Evolutionary conservation across 2,113 vertebrate genomes (phyloP), one percentile per base, ranked within the genome.

Genomic region (Euleptes europaea): DNA sequence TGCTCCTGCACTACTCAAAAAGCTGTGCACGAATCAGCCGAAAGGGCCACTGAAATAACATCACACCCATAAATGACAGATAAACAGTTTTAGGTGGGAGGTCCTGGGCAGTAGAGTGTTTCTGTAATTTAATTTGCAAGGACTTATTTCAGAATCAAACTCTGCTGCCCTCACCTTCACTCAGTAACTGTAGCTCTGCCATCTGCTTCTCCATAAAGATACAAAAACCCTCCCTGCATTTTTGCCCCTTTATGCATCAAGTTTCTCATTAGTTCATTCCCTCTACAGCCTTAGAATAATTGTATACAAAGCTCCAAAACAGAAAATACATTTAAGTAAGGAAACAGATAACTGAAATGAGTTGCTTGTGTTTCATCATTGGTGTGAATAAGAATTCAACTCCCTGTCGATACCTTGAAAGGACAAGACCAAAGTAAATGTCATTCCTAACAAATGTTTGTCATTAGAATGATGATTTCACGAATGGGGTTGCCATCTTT

Each of bases 181-280:
- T 79, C 63, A 11, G 44, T 86, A 78, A 74, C 86, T 88, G 79
- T 89, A 79, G 67, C n/a, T 74, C 82, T 83, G 86, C 81, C 89
- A 82, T 77, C 85, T 90, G 80, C 70, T 88, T 85, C 72, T 82
- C 85, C 90, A 83, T 90, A 83, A 92, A 90, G 89, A 91, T 88
- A 88, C 77, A 86, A 87, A 91, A 91, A 79, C 14, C 14, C 17
- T 54, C 51, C 17, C 93, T 91, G 91, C 1, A 5, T 67, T 86
- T 88, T 92, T 90, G 65, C 88, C 78, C 78, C 47, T 86, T 91
- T 80, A 89, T 90, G 87, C 74, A 83, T 88, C 89, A 82, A 83
- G 82, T 87, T 85, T 92, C 80, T 63, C 69, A 90, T 80, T 84
- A 81, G 42, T 23, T 38, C 1, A 31, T 11, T 10, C 54, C 49